Evolutionary conservation across 2,888 invertebrate species (phyloP).

Genomic region (Cryptops parisi): DNA sequence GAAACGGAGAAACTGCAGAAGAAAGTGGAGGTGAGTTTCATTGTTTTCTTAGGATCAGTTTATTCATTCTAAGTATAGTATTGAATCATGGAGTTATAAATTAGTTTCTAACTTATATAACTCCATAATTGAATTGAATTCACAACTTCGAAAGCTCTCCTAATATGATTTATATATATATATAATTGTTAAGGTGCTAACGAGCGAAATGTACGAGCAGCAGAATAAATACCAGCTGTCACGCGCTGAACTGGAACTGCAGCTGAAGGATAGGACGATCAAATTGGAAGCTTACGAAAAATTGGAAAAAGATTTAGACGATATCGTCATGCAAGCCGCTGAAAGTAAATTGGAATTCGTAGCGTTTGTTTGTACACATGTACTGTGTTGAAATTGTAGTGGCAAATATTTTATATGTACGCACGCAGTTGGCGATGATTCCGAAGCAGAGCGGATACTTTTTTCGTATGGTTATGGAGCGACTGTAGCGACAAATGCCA

Average conservation of each 20-base stretch:
- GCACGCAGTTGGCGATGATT: constrained; percentile 12
- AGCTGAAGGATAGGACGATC: constrained; percentile 25
- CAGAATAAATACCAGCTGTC: constrained; percentile 28
- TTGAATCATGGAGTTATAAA: neutral
- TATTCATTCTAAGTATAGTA: neutral
- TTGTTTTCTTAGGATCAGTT: neutral
- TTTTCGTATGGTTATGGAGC: constrained; percentile 12
- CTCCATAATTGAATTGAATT: neutral
- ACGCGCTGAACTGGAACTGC: constrained; percentile 28
- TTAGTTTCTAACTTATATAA: neutral
- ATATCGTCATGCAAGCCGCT: constrained; percentile 33
- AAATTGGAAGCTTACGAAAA: constrained; percentile 30
- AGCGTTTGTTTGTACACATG: too few species aligned
- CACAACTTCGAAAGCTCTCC: neutral
- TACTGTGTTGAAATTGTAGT: too few species aligned
- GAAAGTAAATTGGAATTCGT: constrained; percentile 30
- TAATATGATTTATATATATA: too few species aligned
- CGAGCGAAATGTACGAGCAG: constrained; percentile 31
- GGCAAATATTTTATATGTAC: neutral
- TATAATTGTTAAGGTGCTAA: constrained; percentile 27
- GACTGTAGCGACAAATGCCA: constrained; percentile 12
- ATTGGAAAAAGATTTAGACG: constrained; percentile 32
- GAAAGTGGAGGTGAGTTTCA: constrained; percentile 30
- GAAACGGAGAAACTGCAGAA: constrained; percentile 31
- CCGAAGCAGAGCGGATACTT: constrained; percentile 13